A percentile compares a stretch with the other conserved stretches of the same genome.
These are phyloP conservation scores for Baronia brevicornis DNA, from an alignment of 2,888 invertebrate genomes.

Conservation along the genomic window DNA sequence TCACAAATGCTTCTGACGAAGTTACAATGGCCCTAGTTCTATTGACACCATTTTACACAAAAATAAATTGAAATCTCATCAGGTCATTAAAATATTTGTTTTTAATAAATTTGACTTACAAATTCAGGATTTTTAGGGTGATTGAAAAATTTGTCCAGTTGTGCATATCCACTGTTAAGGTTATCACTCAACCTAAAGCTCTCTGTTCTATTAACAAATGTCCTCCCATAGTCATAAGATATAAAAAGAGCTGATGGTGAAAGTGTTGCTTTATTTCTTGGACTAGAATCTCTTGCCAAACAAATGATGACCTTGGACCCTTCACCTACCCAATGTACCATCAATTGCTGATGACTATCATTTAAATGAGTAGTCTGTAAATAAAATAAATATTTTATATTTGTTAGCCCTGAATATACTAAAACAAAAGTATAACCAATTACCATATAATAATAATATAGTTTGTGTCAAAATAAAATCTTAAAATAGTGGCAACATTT, in stretches of 20 bases:
- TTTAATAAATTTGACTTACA: conserved; percentile 77
- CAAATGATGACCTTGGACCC: conserved; percentile 91
- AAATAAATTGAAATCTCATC: conserved; percentile 2
- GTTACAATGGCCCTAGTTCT: neutral
- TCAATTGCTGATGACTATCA: conserved; percentile 90
- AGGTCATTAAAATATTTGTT: conserved; percentile 3
- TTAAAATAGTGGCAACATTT: no score
- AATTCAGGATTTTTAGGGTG: conserved; percentile 86
- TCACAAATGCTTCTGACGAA: no score
- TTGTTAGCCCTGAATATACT: neutral
- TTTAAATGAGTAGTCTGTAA: conserved; percentile 84
- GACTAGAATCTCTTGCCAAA: conserved; percentile 83
- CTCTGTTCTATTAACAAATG: conserved; percentile 84
- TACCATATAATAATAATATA: neutral
- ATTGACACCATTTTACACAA: neutral
- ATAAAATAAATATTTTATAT: no score
- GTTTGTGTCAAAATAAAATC: no score
- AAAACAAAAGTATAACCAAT: conserved; percentile 5
- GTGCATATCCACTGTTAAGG: conserved; percentile 75
- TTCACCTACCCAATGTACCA: conserved; percentile 95
- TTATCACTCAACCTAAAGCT: conserved; percentile 75
- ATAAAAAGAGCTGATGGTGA: conserved; percentile 88
- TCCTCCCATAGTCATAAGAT: conserved; percentile 90
- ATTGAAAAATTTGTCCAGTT: conserved; percentile 88
- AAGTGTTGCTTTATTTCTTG: conserved; percentile 65